Conservation (phyloP, 2,888 invertebrate species). For the Rutpela maculata region DNA sequence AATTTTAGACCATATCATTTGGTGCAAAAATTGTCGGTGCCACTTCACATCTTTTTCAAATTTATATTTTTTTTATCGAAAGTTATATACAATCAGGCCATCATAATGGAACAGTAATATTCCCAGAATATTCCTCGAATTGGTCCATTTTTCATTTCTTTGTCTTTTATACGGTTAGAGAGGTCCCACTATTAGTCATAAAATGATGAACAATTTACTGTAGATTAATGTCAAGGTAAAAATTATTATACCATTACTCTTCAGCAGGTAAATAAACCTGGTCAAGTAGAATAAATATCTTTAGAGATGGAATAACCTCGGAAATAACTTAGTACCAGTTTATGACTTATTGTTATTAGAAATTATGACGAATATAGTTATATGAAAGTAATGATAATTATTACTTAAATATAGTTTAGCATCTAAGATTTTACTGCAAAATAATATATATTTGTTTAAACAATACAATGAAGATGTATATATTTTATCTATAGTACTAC, state of each 20-base stretch:
- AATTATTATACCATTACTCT: background rate
- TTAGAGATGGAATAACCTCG: background rate
- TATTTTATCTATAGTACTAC: too few species aligned
- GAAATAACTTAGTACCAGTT: background rate
- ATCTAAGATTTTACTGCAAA: background rate
- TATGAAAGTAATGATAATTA: background rate
- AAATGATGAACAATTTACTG: background rate
- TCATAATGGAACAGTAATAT: background rate
- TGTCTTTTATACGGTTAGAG: background rate
- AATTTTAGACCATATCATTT: too few species aligned
- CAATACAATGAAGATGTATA: too few species aligned
- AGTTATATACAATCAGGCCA: background rate
- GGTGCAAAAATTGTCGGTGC: too few species aligned
- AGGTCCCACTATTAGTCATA: background rate
- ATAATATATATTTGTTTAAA: background rate
- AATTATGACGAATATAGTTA: background rate
- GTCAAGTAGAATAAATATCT: background rate
- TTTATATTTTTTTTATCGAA: too few species aligned
- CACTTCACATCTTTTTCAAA: too few species aligned
- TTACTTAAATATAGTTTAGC: background rate
- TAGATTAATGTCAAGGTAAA: conserved; percentile 4
- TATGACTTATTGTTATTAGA: background rate
- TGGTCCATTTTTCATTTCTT: background rate
- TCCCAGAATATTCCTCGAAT: background rate
- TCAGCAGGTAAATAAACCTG: background rate